Evolutionary conservation across 2,888 invertebrate species (phyloP), one percentile per base, ranked within the genome.

Genomic region (Microdon myrmicae): DNA sequence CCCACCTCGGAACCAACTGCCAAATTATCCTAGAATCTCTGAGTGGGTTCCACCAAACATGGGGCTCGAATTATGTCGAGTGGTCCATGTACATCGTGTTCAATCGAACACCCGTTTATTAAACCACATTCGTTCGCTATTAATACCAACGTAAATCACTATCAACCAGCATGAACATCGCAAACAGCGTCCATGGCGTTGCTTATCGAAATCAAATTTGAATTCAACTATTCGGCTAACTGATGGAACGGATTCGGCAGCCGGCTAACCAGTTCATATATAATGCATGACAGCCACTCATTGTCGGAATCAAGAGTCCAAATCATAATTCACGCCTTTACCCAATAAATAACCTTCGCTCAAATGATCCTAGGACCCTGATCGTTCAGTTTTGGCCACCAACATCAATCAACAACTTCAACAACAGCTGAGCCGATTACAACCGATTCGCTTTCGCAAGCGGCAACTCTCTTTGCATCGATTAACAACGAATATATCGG

Each of bases 281-380:
- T 34, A 35, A 64, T 64, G 48, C 58, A 35, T 43, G 35, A 17
- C 56, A 56, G 47, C 32, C 41, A 43, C 48, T 45, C 49, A 48
- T 44, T 68, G 68, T 68, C 68, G 61, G 60, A 68, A 44, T 25
- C 37, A 23, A 67, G 66, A 68, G 37, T 44, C 44, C 17, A 41
- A 60, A 53, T 67, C 66, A 58, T 68, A 68, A 67, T 48, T 68
- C 61, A 61, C 22, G 37, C 44, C 32, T 29, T 49, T 39, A 55
- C 55, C 29, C 49, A 44, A 67, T 67, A 68, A 68, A 66, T 68
- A 54, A 59, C 44, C 17, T 44, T 37, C 19, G 26, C 26, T 26
- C 22, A 10, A 23, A 20, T 22, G 3, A 14, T 22, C 9, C 6
- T 20, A 29, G 17, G 10, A 22, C 25, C n/a, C 6, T 20, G 31